phyloP scores from a whole-genome alignment of 2,888 invertebrate genomes.

The Mesodorylaimus sp. region DNA sequence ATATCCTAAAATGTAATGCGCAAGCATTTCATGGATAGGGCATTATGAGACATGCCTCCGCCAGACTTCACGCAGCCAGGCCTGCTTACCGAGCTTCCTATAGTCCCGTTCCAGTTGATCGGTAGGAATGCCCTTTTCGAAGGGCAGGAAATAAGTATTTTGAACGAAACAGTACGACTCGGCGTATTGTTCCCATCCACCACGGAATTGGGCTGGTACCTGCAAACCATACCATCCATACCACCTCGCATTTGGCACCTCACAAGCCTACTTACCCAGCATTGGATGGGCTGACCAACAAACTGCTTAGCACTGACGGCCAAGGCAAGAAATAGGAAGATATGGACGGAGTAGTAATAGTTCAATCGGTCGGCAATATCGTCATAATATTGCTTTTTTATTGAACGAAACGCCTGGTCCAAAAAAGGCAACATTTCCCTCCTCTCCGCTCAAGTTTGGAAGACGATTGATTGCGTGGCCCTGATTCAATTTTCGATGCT shows the following conservation, averaged over 20 bases:
- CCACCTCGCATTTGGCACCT: no score
- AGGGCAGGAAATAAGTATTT: constrained; percentile 10
- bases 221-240: no score
- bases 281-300: constrained; percentile 33
- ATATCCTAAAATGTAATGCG: no score
- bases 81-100: background rate
- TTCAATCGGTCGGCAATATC: constrained; percentile 32
- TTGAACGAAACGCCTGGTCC: background rate
- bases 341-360: constrained; percentile 31
- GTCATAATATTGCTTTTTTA: constrained; percentile 26
- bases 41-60: no score
- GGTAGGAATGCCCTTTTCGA: background rate
- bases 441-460: no score
- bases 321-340: constrained; percentile 32
- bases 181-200: constrained; percentile 28
- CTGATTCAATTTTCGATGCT: no score
- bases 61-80: no score
- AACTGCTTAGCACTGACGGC: constrained; percentile 32
- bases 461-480: no score
- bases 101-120: background rate
- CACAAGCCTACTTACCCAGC: constrained; percentile 28
- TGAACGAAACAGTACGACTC: constrained; percentile 30
- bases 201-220: constrained; percentile 14
- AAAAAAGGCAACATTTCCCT: background rate
- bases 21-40: no score